These are phyloP conservation scores for Allolobophora icterica DNA, from an alignment of 2,888 invertebrate genomes.

Conservation along the genomic window DNA sequence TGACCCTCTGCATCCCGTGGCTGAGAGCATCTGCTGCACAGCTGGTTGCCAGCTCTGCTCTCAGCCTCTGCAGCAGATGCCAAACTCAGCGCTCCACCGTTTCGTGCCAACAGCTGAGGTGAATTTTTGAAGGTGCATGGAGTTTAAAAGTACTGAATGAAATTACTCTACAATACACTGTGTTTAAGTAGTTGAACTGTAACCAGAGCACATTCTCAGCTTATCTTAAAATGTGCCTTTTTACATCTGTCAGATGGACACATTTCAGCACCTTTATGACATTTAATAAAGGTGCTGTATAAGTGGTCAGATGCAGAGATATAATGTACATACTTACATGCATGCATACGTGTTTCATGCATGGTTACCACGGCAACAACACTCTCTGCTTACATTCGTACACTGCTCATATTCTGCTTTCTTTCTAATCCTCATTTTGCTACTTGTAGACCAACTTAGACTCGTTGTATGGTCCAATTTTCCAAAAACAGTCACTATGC, in stretches of 20 bases:
- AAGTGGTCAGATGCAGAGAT: no score
- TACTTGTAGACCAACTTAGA: not conserved
- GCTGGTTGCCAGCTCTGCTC: not conserved
- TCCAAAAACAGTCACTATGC: not conserved
- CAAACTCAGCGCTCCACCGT: not conserved
- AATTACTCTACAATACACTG: not conserved
- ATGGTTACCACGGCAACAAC: not conserved
- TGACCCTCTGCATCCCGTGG: not conserved
- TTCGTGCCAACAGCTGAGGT: not conserved
- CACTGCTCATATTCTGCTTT: not conserved
- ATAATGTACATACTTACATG: no score
- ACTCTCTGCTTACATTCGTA: not conserved
- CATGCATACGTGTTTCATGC: not conserved
- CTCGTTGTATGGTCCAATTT: not conserved
- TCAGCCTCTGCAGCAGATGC: not conserved
- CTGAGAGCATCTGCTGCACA: slow-evolving; percentile 1
- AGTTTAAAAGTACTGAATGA: not conserved
- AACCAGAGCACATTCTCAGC: not conserved
- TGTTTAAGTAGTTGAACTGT: not conserved
- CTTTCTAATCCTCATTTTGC: not conserved
- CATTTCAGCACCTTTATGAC: no score
- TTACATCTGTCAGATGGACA: no score
- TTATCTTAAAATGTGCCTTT: not conserved
- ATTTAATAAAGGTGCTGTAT: no score
- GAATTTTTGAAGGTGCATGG: not conserved